Base-by-base conservation (phyloP, 2,888 invertebrate species). In the Diplazon laetatorius region DNA sequence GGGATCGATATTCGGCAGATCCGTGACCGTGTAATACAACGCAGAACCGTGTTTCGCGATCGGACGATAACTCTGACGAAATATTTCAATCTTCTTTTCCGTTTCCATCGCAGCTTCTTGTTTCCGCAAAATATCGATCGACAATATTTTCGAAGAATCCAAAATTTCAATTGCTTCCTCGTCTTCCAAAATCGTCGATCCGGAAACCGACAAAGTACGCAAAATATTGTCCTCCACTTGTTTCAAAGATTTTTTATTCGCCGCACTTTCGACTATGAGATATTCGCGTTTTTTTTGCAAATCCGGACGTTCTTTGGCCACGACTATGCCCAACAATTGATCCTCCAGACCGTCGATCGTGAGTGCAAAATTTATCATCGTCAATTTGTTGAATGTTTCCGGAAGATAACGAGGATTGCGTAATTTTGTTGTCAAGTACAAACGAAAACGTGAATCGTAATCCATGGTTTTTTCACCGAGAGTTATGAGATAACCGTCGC, bases 151-250 rank as follows among this genome's bases (percentile, higher is more conserved):
- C 0, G 97, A 97, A 2, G 96, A 95, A 89, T 97, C 97, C 55
- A 98, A 92, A 77, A 97, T 95, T 89, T 96, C 94, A 83, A 98
- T 97, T 2, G 98, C 98, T 2, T 93, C 93, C 91, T 98, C 97
- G 89, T 98, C 97, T 91, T 98, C 98, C 78, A 98, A 92, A 87
- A 98, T 97, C 89, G 97, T 97, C 1, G 97, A 97, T 89, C 97
- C 95, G 0, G 95, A 93, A 86, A 95, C 94, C 50, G 96, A 95
- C 68, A 98, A 91, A 0, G 97, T 97, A 85, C 95, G 94, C 59
- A 98, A 92, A 84, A 98, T 98, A 91, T 95, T 96, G 88, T 97
- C 96, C 91, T 98, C 98, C 22, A 97, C 96, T 76, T 85, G 94
- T 87, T 96, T 95, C 44, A 98, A 91, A 1, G 96, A 95, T 72